These are phyloP conservation scores for Calliphora vomitoria DNA, from an alignment of 2,888 invertebrate genomes.

Conservation along the genomic window DNA sequence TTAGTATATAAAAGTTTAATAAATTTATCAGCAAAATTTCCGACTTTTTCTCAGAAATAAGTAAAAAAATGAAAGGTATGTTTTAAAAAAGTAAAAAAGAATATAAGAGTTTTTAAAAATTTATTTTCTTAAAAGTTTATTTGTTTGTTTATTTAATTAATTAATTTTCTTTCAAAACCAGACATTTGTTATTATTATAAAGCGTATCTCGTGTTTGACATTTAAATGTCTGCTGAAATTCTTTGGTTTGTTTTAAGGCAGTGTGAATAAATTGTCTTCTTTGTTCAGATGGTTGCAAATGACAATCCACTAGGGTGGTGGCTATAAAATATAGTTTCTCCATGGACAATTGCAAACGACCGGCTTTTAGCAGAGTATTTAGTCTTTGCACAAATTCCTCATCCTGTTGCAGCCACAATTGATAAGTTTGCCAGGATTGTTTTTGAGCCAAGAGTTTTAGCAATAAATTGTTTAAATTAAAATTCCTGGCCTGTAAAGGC, in stretches of 20 bases:
- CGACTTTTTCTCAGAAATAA: constrained; percentile 58
- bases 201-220: constrained; percentile 78
- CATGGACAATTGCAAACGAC: constrained; percentile 77
- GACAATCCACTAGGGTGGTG: constrained; percentile 79
- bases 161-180: constrained; percentile 54
- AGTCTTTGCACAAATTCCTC: constrained; percentile 74
- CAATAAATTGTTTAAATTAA: constrained; percentile 79
- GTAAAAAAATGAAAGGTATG: constrained; percentile 68
- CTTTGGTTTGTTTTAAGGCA: constrained; percentile 79
- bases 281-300: constrained; percentile 75
- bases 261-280: constrained; percentile 77
- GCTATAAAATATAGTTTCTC: constrained; percentile 80
- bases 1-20: neutral
- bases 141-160: neutral
- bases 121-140: neutral
- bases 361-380: constrained; percentile 75
- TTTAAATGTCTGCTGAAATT: constrained; percentile 80
- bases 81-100: neutral
- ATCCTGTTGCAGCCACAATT: constrained; percentile 79
- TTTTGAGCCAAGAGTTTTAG: constrained; percentile 79
- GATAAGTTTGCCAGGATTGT: constrained; percentile 76
- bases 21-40: constrained; percentile 63
- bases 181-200: constrained; percentile 76
- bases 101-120: neutral
- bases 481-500: constrained; percentile 51